A percentile compares a stretch with the other conserved stretches of the same genome.
phyloP scores from a whole-genome alignment of 2,797 vertebrate species.

The Microctenopoma steveboyesi region DNA sequence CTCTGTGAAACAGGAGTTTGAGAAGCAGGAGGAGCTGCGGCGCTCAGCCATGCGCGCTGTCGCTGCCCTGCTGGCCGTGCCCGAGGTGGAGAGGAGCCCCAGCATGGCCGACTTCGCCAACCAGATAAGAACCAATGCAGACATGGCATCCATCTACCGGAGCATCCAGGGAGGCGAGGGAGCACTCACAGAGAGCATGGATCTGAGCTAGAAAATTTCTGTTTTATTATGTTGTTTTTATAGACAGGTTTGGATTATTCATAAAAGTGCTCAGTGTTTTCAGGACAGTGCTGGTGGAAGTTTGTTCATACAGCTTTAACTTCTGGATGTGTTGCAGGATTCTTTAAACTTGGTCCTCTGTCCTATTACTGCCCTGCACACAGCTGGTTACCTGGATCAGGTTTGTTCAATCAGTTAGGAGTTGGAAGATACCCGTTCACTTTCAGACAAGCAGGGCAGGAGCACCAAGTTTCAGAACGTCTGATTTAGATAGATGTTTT shows the following conservation, averaged over 20 bases:
- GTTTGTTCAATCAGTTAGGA: no score
- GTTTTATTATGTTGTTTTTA: constrained; percentile 22
- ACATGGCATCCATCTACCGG: constrained; percentile 91
- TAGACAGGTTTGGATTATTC: not conserved
- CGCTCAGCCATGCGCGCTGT: constrained; percentile 94
- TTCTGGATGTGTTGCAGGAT: not conserved
- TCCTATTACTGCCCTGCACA: no score
- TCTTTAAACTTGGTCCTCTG: no score
- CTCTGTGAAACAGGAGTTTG: constrained; percentile 96
- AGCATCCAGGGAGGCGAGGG: constrained; percentile 91
- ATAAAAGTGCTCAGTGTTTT: not conserved
- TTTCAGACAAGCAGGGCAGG: no score
- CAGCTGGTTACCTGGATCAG: no score
- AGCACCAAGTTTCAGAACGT: no score
- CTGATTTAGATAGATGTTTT: no score
- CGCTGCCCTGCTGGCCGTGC: constrained; percentile 91
- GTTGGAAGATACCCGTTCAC: no score
- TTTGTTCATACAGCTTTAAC: not conserved
- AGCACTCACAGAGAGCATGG: constrained; percentile 85
- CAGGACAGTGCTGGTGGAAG: not conserved
- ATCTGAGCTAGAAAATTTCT: constrained; percentile 83
- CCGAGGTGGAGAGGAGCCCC: constrained; percentile 90
- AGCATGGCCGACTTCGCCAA: constrained; percentile 92
- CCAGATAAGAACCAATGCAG: constrained; percentile 89
- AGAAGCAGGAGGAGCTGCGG: constrained; percentile 96